Percentiles rank a stretch among this genome's conserved stretches.
These are phyloP conservation scores for Embiotoca jacksoni DNA, from an alignment of 2,113 vertebrate genomes.

Conservation along the genomic window DNA sequence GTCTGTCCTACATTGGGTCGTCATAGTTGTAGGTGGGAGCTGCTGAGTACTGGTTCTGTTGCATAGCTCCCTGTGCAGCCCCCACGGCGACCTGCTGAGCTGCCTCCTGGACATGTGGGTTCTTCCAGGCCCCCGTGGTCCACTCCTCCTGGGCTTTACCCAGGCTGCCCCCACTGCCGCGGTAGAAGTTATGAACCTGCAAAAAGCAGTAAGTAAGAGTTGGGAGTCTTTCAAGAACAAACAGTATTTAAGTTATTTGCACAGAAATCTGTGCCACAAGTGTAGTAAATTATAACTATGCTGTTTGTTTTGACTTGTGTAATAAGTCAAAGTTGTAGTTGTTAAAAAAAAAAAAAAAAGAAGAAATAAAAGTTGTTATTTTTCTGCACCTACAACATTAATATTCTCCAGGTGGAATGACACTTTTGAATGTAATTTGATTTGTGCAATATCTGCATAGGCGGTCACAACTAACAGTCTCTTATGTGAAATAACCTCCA, in stretches of 20 bases:
- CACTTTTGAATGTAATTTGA: not conserved
- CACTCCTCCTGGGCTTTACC: constrained; percentile 99
- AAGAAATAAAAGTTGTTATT: too few relatives aligned
- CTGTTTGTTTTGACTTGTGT: too few relatives aligned
- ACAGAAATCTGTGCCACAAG: not conserved
- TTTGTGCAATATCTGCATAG: not conserved
- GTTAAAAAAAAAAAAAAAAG: too few relatives aligned
- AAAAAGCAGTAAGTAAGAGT: not conserved
- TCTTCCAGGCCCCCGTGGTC: constrained; percentile 97
- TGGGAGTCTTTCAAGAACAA: not conserved
- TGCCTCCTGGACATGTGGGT: constrained; percentile 95
- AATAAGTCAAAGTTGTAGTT: too few relatives aligned
- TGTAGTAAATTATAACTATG: not conserved
- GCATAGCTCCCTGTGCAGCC: constrained; percentile 92
- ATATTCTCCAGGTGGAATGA: not conserved
- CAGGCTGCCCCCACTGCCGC: constrained; percentile 95
- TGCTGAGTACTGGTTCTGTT: constrained; percentile 92
- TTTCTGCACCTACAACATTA: not conserved
- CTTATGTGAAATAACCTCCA: too few relatives aligned
- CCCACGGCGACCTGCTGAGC: constrained; percentile 95
- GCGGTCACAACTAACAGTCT: not conserved
- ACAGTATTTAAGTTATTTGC: not conserved
- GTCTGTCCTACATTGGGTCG: constrained; percentile 91
- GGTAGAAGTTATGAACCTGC: constrained; percentile 90
- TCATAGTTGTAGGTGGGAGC: constrained; percentile 96